Percentiles rank a stretch among this genome's conserved stretches.
phyloP scores from a whole-genome alignment of 2,797 vertebrate genomes.

The Harpagifer antarcticus region DNA sequence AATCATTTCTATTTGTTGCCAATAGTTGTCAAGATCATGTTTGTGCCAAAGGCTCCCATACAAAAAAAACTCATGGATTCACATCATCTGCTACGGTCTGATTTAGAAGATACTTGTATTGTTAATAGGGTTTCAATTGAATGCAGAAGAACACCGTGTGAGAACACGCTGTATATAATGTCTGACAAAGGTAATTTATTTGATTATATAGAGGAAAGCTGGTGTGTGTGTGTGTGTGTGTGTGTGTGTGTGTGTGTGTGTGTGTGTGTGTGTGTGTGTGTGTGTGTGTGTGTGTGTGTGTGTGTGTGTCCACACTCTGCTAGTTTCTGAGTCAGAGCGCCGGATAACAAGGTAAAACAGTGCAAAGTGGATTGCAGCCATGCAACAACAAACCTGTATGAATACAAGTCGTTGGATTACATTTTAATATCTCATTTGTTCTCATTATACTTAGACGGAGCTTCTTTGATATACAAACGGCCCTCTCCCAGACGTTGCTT shows the following conservation, averaged over 20 bases:
- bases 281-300: conserved; percentile 5
- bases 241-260: too few species aligned
- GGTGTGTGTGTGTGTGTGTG: conserved; percentile 6
- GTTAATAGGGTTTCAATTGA: conserved; percentile 29
- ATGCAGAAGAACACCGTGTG: conserved; percentile 24
- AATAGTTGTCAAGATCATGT: neutral
- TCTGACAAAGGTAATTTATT: conserved; percentile 49
- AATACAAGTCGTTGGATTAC: conserved; percentile 56
- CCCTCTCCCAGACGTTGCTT: conserved; percentile 60
- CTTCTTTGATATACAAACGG: conserved; percentile 64
- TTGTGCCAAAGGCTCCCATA: neutral
- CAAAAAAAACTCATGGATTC: neutral
- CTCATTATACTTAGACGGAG: conserved; percentile 60
- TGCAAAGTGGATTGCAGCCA: conserved; percentile 47
- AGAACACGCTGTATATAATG: conserved; percentile 30
- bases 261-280: too few species aligned
- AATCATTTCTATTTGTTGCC: too few species aligned
- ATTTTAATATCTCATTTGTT: conserved; percentile 68
- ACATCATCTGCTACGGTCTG: conserved; percentile 1
- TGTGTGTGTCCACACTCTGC: conserved; percentile 22
- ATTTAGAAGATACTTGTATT: conserved; percentile 26
- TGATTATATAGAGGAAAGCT: conserved; percentile 51
- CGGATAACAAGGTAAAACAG: conserved; percentile 63
- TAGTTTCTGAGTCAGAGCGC: conserved; percentile 29
- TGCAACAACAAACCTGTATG: conserved; percentile 56